Percentiles rank a stretch among this genome's conserved stretches.
Evolutionary conservation across 2,113 vertebrate genomes (phyloP).

Genomic region (Chloebia gouldiae): DNA sequence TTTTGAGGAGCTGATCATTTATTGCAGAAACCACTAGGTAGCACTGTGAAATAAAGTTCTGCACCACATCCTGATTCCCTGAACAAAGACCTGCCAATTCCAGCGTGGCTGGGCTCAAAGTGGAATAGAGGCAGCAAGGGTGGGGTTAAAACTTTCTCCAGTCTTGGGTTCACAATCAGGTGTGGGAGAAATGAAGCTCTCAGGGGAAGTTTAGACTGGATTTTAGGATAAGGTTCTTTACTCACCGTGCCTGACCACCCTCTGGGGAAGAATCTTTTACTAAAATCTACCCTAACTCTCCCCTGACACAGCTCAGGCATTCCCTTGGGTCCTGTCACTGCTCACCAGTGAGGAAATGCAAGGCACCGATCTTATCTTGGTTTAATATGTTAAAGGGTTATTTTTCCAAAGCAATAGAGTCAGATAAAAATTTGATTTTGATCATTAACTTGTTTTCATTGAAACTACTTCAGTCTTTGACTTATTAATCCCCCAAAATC

Average conservation of each 20-base stretch:
- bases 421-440: accelerated
- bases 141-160: neutral
- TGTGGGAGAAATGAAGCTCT: neutral
- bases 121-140: neutral
- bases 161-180: accelerated
- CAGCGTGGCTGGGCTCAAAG: accelerated
- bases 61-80: neutral
- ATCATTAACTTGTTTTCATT: neutral
- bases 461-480: neutral
- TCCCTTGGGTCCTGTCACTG: neutral
- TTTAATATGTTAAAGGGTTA: neutral
- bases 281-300: neutral
- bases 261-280: neutral
- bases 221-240: neutral
- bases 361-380: neutral
- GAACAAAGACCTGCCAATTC: neutral
- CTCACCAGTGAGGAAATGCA: neutral
- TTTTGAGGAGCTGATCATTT: neutral
- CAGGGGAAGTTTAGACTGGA: neutral
- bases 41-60: conserved; percentile 63
- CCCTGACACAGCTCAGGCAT: neutral
- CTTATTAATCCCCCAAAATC: neutral
- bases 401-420: neutral
- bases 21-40: conserved; percentile 56
- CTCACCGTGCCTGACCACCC: no score